Base-by-base conservation (phyloP, 2,113 vertebrate genomes). In the Lasiurus cinereus region DNA sequence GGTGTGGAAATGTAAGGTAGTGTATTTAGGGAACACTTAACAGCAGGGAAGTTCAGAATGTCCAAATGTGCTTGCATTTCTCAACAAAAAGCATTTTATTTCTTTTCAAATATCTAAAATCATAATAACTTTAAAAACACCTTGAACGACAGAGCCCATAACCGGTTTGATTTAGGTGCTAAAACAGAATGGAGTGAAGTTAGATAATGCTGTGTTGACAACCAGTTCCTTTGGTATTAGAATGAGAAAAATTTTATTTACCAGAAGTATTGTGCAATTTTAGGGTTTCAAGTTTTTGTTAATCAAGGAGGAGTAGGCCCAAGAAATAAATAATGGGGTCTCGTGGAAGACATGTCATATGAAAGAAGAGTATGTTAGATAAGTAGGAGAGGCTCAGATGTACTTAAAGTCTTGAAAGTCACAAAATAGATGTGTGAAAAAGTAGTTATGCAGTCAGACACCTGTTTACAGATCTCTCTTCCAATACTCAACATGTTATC, bases 191-290 rank as follows among this genome's bases (percentile, higher is more conserved):
- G n/a, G 62, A 21, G 4, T 90, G 50, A 91, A 88, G 46, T 92
- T 29, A 93, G 76, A 84, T 64, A 73, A 88, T 5, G 3, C 16
- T 3, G 0, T 78, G n/a, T 48, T 64, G 27, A 22, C 27, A 79
- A 36, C 21, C 10, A 50, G n/a, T 9, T 46, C 18, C 3, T 69
- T 74, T 54, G 8, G 19, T 15, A 80, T 52, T 48, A 48, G 70
- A 87, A 90, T 74, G 64, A 79, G 43, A 88, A 70, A 93, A 88
- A 79, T 91, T 43, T 94, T 96, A 88, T 92, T 96, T 95, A 88
- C 15, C 46, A 8, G 50, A 93, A 76, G 70, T 88, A 6, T 85
- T 93, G 31, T 31, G 46, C 33, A 87, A 82, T 87, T 94, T 16
- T 66, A 29, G 59, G 27, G 43, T 92, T 87, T 90, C 29, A 87